Conservation (phyloP, 2,113 vertebrate species). For the Gila orcuttii region DNA sequence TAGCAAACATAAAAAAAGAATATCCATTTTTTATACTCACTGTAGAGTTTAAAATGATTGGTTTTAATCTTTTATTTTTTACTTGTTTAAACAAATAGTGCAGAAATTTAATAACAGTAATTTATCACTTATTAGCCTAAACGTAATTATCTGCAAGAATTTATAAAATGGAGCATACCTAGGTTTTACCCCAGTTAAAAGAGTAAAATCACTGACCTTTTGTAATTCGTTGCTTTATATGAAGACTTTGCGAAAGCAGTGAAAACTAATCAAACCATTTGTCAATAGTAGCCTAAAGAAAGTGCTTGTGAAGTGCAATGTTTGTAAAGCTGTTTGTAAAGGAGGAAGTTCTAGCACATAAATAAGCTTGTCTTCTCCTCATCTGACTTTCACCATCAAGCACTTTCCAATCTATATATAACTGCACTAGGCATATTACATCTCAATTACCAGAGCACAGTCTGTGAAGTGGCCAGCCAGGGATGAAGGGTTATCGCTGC, state of each 20-base stretch:
- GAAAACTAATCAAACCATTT: background rate
- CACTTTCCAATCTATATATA: slow-evolving; percentile 34
- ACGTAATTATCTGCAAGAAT: background rate
- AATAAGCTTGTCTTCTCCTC: slow-evolving; percentile 19
- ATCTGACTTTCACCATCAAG: slow-evolving; percentile 10
- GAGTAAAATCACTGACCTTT: background rate
- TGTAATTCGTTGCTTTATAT: background rate
- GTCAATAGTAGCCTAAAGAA: background rate
- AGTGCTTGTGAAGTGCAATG: background rate
- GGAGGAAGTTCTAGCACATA: background rate
- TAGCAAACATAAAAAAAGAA: no score
- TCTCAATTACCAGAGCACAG: slow-evolving; percentile 32
- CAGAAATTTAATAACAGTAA: no score
- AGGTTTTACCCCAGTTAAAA: background rate
- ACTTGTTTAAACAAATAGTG: no score
- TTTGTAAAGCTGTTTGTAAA: background rate
- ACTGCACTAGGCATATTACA: background rate
- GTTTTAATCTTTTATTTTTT: no score
- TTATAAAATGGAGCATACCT: background rate
- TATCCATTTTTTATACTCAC: no score
- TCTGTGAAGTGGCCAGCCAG: slow-evolving; percentile 25
- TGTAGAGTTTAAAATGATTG: no score
- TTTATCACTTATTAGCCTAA: background rate
- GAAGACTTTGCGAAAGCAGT: background rate
- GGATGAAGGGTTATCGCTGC: slow-evolving; percentile 13